Percentiles rank a stretch among this genome's conserved stretches.
phyloP scores from a whole-genome alignment of 2,797 vertebrate genomes.

The Halcyon smyrnensis region DNA sequence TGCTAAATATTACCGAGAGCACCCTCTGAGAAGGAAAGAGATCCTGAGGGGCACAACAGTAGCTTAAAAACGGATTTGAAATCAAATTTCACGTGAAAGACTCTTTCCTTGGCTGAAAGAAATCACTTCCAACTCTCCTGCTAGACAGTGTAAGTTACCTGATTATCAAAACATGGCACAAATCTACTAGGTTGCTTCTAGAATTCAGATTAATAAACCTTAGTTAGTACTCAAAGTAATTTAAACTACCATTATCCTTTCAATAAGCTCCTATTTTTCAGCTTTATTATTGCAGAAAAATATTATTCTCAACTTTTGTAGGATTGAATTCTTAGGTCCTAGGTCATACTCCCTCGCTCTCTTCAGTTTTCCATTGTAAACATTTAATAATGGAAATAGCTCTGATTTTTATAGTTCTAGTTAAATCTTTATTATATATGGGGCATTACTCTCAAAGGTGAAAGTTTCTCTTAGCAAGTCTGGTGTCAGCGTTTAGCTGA shows the following conservation, averaged over 20 bases:
- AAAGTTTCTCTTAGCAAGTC: not conserved
- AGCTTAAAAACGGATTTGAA: not conserved
- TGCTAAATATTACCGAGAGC: not conserved
- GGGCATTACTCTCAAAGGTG: not conserved
- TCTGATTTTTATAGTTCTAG: not conserved
- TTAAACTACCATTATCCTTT: not conserved
- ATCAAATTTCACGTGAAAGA: not conserved
- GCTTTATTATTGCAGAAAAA: not conserved
- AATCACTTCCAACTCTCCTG: not conserved
- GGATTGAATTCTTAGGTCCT: not conserved
- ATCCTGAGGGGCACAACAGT: not conserved
- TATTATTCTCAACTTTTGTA: not conserved
- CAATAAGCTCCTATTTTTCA: not conserved
- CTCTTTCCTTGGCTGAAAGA: not conserved
- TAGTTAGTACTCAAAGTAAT: not conserved
- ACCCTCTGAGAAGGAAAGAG: not conserved
- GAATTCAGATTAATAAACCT: not conserved
- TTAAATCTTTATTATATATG: not conserved
- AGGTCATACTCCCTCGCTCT: not conserved
- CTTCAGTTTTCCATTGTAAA: not conserved
- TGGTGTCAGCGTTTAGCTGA: not conserved
- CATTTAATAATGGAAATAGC: not conserved
- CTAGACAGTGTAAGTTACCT: not conserved
- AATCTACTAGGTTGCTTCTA: not conserved
- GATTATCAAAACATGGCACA: not conserved